phyloP scores from a whole-genome alignment of 2,797 vertebrate species.

The Mico argentatus region DNA sequence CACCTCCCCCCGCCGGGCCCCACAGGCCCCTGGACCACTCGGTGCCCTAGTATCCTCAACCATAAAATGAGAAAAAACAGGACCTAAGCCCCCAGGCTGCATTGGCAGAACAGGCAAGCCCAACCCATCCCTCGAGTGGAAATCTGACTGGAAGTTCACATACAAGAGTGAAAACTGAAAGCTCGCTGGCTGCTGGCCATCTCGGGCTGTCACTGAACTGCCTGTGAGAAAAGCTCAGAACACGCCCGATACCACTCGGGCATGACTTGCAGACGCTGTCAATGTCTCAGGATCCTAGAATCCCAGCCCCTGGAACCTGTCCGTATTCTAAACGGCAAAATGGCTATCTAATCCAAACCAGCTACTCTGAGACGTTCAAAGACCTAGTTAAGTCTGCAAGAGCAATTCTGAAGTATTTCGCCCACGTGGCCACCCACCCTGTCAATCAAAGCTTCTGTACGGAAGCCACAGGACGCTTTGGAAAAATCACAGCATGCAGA shows the following conservation, averaged over 20 bases:
- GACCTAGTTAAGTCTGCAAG: not conserved
- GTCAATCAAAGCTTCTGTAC: fast-evolving
- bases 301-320: not conserved
- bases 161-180: not conserved
- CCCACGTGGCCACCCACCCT: not conserved
- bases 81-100: fast-evolving
- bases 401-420: not conserved
- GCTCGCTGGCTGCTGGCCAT: not conserved
- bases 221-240: not conserved
- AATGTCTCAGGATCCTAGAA: not conserved
- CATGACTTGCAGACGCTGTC: not conserved
- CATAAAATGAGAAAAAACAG: not conserved
- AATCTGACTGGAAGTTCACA: not conserved
- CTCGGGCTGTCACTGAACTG: not conserved
- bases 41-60: not conserved
- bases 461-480: not conserved
- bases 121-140: not conserved
- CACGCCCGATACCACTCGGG: not conserved
- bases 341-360: not conserved
- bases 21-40: fast-evolving
- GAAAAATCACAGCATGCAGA: not conserved
- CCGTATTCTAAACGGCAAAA: not conserved
- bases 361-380: not conserved
- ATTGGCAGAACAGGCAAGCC: not conserved
- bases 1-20: not conserved